phyloP scores from a whole-genome alignment of 2,888 invertebrate genomes.

The Melolontha melolontha region DNA sequence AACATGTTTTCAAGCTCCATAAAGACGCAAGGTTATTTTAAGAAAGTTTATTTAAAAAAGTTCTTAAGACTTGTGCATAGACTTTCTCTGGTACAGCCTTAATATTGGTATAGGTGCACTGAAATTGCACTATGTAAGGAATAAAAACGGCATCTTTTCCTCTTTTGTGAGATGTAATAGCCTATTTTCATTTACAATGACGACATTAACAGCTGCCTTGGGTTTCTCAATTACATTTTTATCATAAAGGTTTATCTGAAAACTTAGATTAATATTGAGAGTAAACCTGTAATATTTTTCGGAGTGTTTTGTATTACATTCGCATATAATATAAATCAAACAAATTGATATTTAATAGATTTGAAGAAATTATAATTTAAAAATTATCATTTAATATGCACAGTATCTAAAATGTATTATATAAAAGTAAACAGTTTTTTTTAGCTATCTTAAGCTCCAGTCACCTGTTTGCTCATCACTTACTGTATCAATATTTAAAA shows the following conservation, averaged over 20 bases:
- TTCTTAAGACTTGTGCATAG: constrained; percentile 3
- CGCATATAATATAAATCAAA: too few relatives aligned
- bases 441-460: too few relatives aligned
- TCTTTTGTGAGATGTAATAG: constrained; percentile 23
- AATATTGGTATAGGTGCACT: constrained; percentile 7
- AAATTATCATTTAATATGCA: too few relatives aligned
- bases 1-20: constrained; percentile 31
- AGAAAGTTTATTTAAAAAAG: constrained; percentile 30
- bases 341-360: too few relatives aligned
- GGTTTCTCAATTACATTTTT: constrained; percentile 20
- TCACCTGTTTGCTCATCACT: too few relatives aligned
- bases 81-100: constrained; percentile 4
- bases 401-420: too few relatives aligned
- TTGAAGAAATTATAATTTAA: too few relatives aligned
- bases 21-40: constrained; percentile 31
- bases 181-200: constrained; percentile 30
- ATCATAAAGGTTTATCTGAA: neutral
- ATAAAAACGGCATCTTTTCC: constrained; percentile 13
- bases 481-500: too few relatives aligned
- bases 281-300: too few relatives aligned
- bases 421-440: too few relatives aligned
- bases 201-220: constrained; percentile 24
- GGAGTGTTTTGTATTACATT: too few relatives aligned
- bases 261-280: too few relatives aligned
- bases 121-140: constrained; percentile 8